A percentile compares a stretch with the other conserved stretches of the same genome.
Evolutionary conservation across 1,140 invertebrate genomes (phyloP).

Genomic region (Cotesia chilonis): DNA sequence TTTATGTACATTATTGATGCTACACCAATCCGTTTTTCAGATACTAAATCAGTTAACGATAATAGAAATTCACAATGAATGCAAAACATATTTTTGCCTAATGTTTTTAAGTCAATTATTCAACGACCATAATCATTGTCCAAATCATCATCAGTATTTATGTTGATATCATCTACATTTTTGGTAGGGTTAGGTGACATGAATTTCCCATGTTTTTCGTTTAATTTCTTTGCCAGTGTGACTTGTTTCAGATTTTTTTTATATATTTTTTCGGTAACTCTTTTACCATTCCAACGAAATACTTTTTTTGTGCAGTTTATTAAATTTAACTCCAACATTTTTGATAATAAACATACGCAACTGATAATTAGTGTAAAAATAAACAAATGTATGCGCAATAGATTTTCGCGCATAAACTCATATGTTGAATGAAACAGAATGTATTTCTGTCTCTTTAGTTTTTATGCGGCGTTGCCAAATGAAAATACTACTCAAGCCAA

Average conservation of each 20-base stretch:
- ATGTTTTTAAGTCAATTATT: conserved; percentile 26
- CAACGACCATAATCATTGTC: conserved; percentile 18
- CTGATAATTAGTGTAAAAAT: not conserved
- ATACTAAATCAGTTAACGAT: conserved; percentile 7
- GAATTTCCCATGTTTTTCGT: not conserved
- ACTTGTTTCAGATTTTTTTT: not conserved
- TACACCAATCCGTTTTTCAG: conserved; percentile 28
- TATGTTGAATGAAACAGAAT: conserved; percentile 17
- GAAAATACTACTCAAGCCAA: conserved; percentile 26
- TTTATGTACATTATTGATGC: conserved; percentile 25
- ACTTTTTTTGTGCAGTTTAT: not conserved
- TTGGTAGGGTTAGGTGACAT: not conserved
- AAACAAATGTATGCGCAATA: not conserved
- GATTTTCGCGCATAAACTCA: not conserved
- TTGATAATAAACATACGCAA: not conserved
- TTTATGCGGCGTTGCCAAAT: conserved; percentile 10
- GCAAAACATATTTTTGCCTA: conserved; percentile 24
- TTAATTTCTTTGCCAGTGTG: not conserved
- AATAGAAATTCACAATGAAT: conserved; percentile 18
- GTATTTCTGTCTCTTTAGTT: conserved; percentile 19
- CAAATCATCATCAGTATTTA: conserved; percentile 4
- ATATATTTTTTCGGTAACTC: not conserved
- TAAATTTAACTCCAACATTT: not conserved
- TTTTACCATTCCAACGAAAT: not conserved
- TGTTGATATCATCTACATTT: not conserved